Conservation (phyloP, 2,113 vertebrate genomes). For the Pithys albifrons region DNA sequence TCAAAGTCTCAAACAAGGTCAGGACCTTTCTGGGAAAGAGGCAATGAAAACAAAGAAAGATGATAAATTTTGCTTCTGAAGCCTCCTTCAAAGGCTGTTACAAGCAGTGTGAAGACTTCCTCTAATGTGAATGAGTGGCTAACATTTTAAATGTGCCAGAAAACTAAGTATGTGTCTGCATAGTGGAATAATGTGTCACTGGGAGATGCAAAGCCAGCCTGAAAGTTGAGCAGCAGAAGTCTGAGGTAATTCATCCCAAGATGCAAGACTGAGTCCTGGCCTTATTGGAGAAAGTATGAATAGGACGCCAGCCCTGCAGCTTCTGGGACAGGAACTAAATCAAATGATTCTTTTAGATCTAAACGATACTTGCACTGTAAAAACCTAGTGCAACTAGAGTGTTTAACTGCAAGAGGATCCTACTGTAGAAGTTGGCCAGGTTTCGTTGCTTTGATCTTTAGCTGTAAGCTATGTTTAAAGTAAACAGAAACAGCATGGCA, state of each 20-base stretch:
- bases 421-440: neutral
- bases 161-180: neutral
- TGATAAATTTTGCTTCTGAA: neutral
- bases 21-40: neutral
- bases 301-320: neutral
- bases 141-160: neutral
- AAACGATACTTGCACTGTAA: neutral
- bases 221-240: neutral
- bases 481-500: neutral
- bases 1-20: neutral
- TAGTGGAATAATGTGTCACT: rapidly evolving
- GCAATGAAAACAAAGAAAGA: neutral
- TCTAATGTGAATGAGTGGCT: neutral
- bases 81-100: neutral
- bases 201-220: neutral
- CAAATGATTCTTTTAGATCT: neutral
- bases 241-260: neutral
- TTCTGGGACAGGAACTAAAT: neutral
- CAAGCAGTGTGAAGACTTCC: neutral
- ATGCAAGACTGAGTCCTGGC: neutral
- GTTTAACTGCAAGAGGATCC: neutral
- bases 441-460: neutral
- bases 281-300: neutral
- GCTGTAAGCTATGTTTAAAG: neutral
- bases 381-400: neutral